Evolutionary conservation across 2,113 vertebrate genomes (phyloP).

Genomic region (Bos javanicus): DNA sequence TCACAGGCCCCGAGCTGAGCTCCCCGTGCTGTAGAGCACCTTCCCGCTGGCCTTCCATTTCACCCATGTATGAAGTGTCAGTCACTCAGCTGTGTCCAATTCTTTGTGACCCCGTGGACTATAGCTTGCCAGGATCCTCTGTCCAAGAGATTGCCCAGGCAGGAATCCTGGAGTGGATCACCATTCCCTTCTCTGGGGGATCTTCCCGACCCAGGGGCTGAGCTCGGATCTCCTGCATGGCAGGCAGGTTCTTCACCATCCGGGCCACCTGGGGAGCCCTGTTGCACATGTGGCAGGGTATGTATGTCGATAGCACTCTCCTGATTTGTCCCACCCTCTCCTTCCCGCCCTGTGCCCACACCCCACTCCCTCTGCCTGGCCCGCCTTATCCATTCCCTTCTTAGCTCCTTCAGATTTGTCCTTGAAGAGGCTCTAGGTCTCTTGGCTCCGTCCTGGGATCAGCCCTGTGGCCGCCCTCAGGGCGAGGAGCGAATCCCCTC

Average conservation of each 20-base stretch:
- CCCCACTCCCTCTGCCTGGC: background rate
- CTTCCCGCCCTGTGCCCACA: background rate
- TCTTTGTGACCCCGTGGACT: background rate
- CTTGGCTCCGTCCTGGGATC: background rate
- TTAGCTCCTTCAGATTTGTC: background rate
- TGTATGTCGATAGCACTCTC: background rate
- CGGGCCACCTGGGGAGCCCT: background rate
- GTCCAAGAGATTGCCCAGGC: background rate
- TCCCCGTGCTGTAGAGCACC: background rate
- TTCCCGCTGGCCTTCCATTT: fast-evolving
- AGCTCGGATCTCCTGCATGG: fast-evolving
- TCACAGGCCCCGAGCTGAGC: background rate
- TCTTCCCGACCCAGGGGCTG: background rate
- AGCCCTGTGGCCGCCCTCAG: fast-evolving
- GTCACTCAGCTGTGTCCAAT: fast-evolving
- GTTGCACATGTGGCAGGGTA: fast-evolving
- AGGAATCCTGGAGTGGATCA: background rate
- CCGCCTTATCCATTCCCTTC: background rate
- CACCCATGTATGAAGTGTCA: fast-evolving
- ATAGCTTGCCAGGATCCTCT: background rate
- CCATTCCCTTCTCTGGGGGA: background rate
- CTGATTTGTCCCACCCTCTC: background rate
- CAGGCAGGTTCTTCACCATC: background rate
- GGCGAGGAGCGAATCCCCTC: background rate
- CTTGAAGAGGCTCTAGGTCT: background rate